Base-by-base conservation (phyloP, 2,888 invertebrate genomes). In the Macaria notata region DNA sequence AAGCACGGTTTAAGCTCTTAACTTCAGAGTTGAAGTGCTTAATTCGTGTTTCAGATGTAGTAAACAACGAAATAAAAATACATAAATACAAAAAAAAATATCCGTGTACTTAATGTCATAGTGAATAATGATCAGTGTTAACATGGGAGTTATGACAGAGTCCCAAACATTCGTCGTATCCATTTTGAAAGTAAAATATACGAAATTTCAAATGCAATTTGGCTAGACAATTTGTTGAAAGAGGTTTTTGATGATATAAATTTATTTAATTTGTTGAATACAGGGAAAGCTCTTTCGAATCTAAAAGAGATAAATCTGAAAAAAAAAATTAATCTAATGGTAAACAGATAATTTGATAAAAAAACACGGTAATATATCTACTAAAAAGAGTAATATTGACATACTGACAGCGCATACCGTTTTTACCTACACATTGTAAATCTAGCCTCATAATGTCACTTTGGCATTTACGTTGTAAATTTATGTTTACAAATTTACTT, bases 41-140 rank as follows among this genome's bases (percentile, higher is more conserved):
- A 72, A 63, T 81, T 77, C 82, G 69, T 79, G 79, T 81, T 80
- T 36, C 38, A 51, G 75, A 66, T 66, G 88, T 89, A 88, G 88
- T 81, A 68, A 79, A 89, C 89, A 90, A 90, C 90, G 89, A 90
- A 84, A 79, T 82, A 86, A 85, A 79, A 77, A 65, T 31, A 80
- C 70, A 85, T 78, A 88, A 83, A 88, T 73, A 84, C 77, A 83
- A 86, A 88, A 88, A 85, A 83, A 76, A 80, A 41, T 71, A 76
- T 19, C 19, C 63, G 79, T 85, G 84, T 87, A 85, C 79, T 80
- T 81, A 71, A 83, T 87, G 83, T 88, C 78, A 83, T 88, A 89
- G 86, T 64, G 86, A 83, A 79, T 82, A 78, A 78, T 75, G 77
- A 70, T 84, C 75, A 83, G 76, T 89, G 86, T 89, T 84, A 61